Percentiles rank a stretch among this genome's conserved stretches.
These are phyloP conservation scores for Colinus virginianus DNA, from an alignment of 2,113 vertebrate genomes.

Conservation along the genomic window DNA sequence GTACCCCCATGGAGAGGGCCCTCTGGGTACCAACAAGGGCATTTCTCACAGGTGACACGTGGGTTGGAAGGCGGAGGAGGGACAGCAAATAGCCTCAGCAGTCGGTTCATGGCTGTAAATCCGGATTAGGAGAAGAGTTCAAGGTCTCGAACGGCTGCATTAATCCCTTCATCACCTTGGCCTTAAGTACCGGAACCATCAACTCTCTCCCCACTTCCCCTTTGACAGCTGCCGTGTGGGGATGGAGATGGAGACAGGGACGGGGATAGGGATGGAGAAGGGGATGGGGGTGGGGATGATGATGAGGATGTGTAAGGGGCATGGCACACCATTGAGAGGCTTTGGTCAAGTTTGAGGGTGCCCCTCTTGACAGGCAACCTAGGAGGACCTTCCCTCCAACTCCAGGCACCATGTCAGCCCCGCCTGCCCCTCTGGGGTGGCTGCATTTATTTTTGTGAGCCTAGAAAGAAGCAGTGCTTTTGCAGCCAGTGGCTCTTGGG, in stretches of 20 bases:
- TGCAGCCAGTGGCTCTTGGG: background rate
- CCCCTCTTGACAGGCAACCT: background rate
- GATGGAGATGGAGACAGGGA: no score
- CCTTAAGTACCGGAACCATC: background rate
- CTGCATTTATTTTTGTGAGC: background rate
- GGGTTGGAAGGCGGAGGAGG: fast-evolving
- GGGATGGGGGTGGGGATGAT: background rate
- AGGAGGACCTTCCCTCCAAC: background rate
- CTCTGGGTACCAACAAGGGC: background rate
- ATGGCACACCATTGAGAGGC: background rate
- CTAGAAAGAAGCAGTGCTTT: background rate
- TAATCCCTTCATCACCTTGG: conserved; percentile 40
- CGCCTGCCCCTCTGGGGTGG: fast-evolving
- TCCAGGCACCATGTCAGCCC: background rate
- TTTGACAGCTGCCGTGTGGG: background rate
- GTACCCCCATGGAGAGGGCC: background rate
- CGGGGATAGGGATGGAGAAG: no score
- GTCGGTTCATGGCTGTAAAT: conserved; percentile 7
- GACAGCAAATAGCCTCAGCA: background rate
- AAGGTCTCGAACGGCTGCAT: background rate
- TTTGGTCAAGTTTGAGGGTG: background rate
- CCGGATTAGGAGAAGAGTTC: background rate
- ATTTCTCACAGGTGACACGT: background rate
- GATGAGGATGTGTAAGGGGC: background rate
- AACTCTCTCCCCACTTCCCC: fast-evolving